These are phyloP conservation scores for Gonocerus acuteangulatus DNA, from an alignment of 2,888 invertebrate genomes.

Conservation along the genomic window DNA sequence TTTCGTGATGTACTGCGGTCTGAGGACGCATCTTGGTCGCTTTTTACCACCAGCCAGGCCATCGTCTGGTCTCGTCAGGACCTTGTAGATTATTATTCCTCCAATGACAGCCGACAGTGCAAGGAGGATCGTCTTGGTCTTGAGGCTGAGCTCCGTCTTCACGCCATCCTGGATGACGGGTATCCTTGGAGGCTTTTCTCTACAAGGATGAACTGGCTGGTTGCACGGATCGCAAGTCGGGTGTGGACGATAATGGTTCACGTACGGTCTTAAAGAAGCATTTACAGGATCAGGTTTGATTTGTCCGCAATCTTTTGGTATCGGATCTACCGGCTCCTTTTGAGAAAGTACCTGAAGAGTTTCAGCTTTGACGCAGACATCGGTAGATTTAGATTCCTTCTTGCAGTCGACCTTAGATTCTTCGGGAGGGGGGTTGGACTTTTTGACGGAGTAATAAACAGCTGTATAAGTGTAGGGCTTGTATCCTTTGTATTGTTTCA, in stretches of 20 bases:
- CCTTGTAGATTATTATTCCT: slow-evolving; percentile 16
- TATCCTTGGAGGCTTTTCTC: slow-evolving; percentile 16
- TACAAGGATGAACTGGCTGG: slow-evolving; percentile 22
- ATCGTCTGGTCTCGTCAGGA: not conserved
- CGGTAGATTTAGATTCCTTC: too few relatives aligned
- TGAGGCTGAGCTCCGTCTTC: slow-evolving; percentile 14
- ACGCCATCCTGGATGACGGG: slow-evolving; percentile 6
- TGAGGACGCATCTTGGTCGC: not conserved
- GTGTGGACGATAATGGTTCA: slow-evolving; percentile 18
- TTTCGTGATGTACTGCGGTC: slow-evolving; percentile 42
- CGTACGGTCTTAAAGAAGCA: slow-evolving; percentile 27
- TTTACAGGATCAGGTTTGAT: not conserved
- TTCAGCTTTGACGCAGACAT: too few relatives aligned
- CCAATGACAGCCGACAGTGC: slow-evolving; percentile 9
- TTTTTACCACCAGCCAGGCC: not conserved
- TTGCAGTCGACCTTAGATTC: too few relatives aligned
- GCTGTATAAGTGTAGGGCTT: too few relatives aligned
- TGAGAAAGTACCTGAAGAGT: not conserved
- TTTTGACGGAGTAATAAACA: too few relatives aligned
- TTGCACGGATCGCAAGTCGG: slow-evolving; percentile 12
- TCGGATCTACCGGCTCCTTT: not conserved
- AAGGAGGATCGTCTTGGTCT: slow-evolving; percentile 13
- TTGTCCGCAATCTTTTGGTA: not conserved
- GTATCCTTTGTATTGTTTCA: too few relatives aligned
- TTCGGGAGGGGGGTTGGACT: too few relatives aligned